phyloP scores from a whole-genome alignment of 2,113 vertebrate genomes.

The Calypte anna region DNA sequence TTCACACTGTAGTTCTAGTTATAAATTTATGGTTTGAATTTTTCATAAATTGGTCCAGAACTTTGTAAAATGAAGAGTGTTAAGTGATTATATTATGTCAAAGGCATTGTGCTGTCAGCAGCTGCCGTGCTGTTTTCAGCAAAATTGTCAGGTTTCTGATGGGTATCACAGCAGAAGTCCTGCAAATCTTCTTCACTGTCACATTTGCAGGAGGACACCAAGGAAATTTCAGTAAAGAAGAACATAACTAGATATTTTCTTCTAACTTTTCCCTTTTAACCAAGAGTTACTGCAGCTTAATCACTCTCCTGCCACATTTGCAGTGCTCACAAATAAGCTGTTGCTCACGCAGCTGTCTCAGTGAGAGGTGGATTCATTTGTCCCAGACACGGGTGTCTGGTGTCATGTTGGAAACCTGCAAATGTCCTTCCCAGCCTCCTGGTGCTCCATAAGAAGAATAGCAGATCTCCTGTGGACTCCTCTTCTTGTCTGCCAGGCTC shows the following conservation, averaged over 20 bases:
- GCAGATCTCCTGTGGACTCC: background rate
- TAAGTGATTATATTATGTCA: background rate
- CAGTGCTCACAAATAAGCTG: background rate
- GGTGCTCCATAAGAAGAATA: background rate
- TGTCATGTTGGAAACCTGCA: background rate
- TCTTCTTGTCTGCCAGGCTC: background rate
- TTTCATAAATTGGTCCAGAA: background rate
- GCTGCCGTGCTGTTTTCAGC: background rate
- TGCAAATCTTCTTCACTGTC: background rate
- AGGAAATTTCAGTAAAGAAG: background rate
- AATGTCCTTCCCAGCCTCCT: background rate
- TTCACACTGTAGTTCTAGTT: background rate
- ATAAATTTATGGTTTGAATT: background rate
- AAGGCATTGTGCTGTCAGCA: background rate
- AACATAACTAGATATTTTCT: background rate
- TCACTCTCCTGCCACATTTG: background rate
- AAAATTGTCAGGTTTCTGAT: background rate
- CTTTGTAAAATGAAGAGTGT: background rate
- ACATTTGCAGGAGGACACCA: background rate
- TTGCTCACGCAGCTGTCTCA: background rate
- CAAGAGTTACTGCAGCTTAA: background rate
- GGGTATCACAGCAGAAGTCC: background rate
- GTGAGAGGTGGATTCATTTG: background rate
- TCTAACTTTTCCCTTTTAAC: background rate
- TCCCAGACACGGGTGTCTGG: fast-evolving